Base-by-base conservation (phyloP, 2,888 invertebrate species). In the Nephrotoma guestfalica region DNA sequence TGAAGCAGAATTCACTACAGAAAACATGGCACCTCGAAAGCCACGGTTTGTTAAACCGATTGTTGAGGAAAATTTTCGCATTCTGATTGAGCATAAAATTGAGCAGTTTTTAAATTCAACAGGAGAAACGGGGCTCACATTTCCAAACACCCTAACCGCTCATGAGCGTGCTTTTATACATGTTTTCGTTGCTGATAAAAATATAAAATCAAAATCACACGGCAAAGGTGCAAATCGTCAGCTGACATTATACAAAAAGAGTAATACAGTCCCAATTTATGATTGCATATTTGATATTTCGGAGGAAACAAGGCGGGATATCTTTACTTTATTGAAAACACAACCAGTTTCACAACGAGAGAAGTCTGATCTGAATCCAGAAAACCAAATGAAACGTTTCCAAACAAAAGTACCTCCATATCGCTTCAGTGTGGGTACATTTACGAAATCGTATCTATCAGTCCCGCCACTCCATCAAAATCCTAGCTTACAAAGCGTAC, bases 141-240 rank as follows among this genome's bases (percentile, higher is more conserved):
- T 96, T 90, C 95, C 96, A 4, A 94, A 95, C 3, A 95, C 95
- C 83, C 92, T 97, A 87, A 95, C 95, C 11, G 94, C 95, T 9
- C 94, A 94, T 88, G 96, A 97, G 91, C 93, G 97, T 88, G 96
- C 95, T 11, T 97, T 96, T 89, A 94, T 97, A 87, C 97, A 97
- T 90, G 93, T 94, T 88, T 93, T 95, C 42, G 95, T 95, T 83
- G 93, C 93, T 85, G 93, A 93, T 88, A 91, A 95, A 88, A 96
- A 96, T 6, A 91, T 97, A 43, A 95, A 95, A 89, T 96, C 96
- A 2, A 96, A 95, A 92, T 97, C 96, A 89, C 93, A 95, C 92
- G 97, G 97, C 93, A 96, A 94, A 92, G 94, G 94, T 83, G 93
- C 93, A 0, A 94, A 93, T 89, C 93, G 96, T 0, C 95, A 92